A percentile compares a stretch with the other conserved stretches of the same genome.
Evolutionary conservation across 2,888 invertebrate genomes (phyloP).

Genomic region (Chalcis sispes): DNA sequence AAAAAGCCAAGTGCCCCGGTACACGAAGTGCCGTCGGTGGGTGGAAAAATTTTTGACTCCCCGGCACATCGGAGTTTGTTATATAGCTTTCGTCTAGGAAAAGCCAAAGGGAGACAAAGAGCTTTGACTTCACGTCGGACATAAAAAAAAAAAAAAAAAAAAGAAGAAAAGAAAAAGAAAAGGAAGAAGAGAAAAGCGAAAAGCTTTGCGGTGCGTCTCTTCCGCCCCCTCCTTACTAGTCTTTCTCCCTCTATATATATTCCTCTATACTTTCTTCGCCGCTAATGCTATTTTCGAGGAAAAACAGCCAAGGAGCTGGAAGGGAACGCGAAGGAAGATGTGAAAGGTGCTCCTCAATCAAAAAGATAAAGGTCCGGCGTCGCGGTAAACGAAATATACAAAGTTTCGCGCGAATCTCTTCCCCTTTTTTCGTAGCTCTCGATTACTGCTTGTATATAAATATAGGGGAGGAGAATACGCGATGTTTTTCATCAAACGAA

Average conservation of each 20-base stretch:
- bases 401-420: slow-evolving; percentile 24
- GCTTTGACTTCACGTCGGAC: slow-evolving; percentile 20
- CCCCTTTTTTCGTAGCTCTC: not conserved
- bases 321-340: not conserved
- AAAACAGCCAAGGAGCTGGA: slow-evolving; percentile 1
- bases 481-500: slow-evolving; percentile 29
- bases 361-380: slow-evolving; percentile 27
- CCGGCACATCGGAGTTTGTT: no score
- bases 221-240: slow-evolving; percentile 2
- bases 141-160: no score
- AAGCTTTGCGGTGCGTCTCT: slow-evolving; percentile 8
- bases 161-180: not conserved
- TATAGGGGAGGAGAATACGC: not conserved
- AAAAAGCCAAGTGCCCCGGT: not conserved
- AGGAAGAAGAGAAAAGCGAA: not conserved
- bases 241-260: slow-evolving; percentile 41
- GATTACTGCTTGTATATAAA: not conserved
- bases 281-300: slow-evolving; percentile 43
- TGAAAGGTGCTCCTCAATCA: slow-evolving; percentile 22
- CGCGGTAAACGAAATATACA: slow-evolving; percentile 15
- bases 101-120: slow-evolving; percentile 1
- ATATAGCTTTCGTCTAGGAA: not conserved
- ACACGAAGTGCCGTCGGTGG: not conserved
- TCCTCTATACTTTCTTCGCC: slow-evolving; percentile 39
- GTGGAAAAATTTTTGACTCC: not conserved